phyloP scores from a whole-genome alignment of 2,797 vertebrate species.

The Phoxinus dragarum region DNA sequence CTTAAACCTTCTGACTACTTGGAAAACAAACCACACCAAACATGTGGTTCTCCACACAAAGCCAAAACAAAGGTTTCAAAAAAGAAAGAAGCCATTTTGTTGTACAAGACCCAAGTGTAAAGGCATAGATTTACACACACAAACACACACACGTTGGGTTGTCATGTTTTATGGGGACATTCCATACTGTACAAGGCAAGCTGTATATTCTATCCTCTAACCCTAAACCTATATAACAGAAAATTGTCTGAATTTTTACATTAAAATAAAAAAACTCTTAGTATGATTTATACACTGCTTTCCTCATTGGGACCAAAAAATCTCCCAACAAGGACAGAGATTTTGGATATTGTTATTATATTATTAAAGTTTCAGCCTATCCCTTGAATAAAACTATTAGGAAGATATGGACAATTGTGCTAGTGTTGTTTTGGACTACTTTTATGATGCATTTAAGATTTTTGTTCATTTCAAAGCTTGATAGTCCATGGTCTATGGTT shows the following conservation, averaged over 20 bases:
- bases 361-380: background rate
- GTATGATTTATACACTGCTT: background rate
- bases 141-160: background rate
- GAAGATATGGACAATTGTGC: background rate
- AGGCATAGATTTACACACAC: background rate
- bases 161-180: background rate
- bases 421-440: background rate
- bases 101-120: slow-evolving; percentile 6
- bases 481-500: background rate
- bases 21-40: slow-evolving; percentile 19
- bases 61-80: background rate
- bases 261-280: background rate
- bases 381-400: background rate
- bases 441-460: background rate
- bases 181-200: background rate
- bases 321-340: too few relatives aligned
- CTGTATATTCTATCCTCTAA: background rate
- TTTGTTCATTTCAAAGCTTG: background rate
- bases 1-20: background rate
- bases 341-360: too few relatives aligned
- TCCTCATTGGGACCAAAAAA: background rate
- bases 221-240: background rate
- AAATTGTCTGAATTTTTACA: background rate
- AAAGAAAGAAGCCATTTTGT: background rate
- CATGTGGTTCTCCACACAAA: slow-evolving; percentile 21